Percentiles rank a stretch among this genome's conserved stretches.
Conservation (phyloP, 1,140 invertebrate species). For the Drosophila sechellia region DNA sequence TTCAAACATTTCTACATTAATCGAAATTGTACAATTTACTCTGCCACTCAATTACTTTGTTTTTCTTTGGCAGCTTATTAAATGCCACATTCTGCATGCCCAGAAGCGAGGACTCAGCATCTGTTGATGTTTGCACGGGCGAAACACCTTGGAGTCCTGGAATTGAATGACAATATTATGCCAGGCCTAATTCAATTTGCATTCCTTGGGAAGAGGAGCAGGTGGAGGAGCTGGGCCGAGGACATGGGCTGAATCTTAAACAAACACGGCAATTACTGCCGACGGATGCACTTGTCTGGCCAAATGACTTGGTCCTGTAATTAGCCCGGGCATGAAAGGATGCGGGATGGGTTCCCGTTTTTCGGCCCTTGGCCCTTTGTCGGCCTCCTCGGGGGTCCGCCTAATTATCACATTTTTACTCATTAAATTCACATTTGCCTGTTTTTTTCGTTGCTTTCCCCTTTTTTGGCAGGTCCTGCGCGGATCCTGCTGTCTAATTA, state of each 20-base stretch:
- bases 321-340: constrained; percentile 50
- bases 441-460: constrained; percentile 6
- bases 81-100: constrained; percentile 18
- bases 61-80: constrained; percentile 38
- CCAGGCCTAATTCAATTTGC: constrained; percentile 70
- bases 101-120: neutral
- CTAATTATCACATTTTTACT: constrained; percentile 83
- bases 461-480: constrained; percentile 45
- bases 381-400: constrained; percentile 59
- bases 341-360: constrained; percentile 32
- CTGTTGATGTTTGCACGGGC: constrained; percentile 43
- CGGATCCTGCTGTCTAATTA: constrained; percentile 53
- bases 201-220: constrained; percentile 58
- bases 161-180: constrained; percentile 77
- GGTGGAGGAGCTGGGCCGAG: constrained; percentile 29
- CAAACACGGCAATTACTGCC: constrained; percentile 55
- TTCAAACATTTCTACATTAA: constrained; percentile 10
- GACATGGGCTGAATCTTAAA: constrained; percentile 47
- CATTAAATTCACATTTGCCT: constrained; percentile 80
- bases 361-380: constrained; percentile 50
- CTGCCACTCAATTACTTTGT: constrained; percentile 25
- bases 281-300: constrained; percentile 63
- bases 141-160: constrained; percentile 40
- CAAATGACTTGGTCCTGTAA: constrained; percentile 66
- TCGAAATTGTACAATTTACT: constrained; percentile 21